phyloP scores from a whole-genome alignment of 2,797 vertebrate species.

The Netta rufina region DNA sequence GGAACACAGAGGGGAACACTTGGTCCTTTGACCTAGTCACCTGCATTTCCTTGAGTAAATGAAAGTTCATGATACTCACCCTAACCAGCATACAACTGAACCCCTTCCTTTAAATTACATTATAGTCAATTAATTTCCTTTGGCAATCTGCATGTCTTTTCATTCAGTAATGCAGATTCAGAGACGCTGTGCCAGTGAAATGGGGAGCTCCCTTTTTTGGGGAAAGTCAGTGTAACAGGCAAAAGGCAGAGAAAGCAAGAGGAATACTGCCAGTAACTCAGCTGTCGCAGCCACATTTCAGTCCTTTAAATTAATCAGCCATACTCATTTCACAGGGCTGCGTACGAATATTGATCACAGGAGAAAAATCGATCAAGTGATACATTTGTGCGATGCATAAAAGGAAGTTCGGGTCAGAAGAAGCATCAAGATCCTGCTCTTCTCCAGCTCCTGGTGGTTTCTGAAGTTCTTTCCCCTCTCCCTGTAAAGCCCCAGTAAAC shows the following conservation, averaged over 20 bases:
- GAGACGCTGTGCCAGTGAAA: background rate
- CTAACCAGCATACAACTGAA: background rate
- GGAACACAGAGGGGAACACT: background rate
- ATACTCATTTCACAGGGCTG: background rate
- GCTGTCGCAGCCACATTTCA: rapidly evolving
- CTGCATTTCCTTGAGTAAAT: background rate
- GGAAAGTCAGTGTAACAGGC: background rate
- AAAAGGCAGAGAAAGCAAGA: background rate
- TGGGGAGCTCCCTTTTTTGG: background rate
- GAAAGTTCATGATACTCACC: background rate
- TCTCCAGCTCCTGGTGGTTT: background rate
- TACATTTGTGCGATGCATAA: background rate
- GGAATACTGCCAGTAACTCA: background rate
- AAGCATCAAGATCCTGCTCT: background rate
- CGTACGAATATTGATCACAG: background rate
- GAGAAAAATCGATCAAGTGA: background rate
- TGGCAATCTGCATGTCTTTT: background rate
- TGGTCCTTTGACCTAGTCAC: background rate
- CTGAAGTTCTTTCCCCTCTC: background rate
- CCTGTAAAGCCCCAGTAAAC: background rate
- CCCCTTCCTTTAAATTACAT: background rate
- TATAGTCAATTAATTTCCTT: background rate
- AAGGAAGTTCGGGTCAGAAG: background rate
- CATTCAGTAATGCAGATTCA: background rate
- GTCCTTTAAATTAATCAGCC: background rate